Evolutionary conservation across 2,888 invertebrate species (phyloP).

Genomic region (Nipponacmea schrenckii): DNA sequence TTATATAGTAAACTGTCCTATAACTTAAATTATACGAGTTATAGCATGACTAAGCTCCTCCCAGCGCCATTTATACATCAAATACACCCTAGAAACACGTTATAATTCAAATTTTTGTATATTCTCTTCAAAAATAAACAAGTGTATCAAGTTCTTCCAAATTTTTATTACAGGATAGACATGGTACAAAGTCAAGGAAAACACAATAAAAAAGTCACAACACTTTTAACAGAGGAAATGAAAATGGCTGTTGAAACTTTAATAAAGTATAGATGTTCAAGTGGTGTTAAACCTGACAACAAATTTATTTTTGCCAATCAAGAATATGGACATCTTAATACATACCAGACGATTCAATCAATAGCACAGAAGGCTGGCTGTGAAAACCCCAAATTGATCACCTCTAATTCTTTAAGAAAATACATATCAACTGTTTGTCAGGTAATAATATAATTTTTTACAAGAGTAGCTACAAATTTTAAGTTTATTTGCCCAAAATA

Average conservation of each 20-base stretch:
- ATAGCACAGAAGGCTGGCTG: constrained; percentile 11
- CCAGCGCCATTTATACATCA: no score
- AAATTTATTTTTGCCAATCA: constrained; percentile 15
- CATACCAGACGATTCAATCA: constrained; percentile 9
- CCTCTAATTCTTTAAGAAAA: constrained; percentile 13
- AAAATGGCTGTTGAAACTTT: constrained; percentile 5
- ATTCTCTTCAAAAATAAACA: no score
- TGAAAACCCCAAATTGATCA: constrained; percentile 12
- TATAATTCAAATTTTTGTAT: no score
- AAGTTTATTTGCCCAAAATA: no score
- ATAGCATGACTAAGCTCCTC: no score
- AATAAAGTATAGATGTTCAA: not conserved
- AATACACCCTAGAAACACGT: no score
- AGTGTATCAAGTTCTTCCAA: no score
- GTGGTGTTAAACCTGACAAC: constrained; percentile 7
- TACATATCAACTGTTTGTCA: constrained; percentile 18
- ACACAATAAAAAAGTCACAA: constrained; percentile 16
- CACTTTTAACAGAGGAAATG: constrained; percentile 11
- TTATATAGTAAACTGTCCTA: no score
- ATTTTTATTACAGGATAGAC: constrained; percentile 12
- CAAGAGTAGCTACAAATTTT: no score
- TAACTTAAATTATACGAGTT: no score
- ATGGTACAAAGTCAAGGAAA: constrained; percentile 16
- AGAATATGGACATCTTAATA: constrained; percentile 2
- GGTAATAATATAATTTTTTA: no score